Evolutionary conservation across 2,888 invertebrate genomes (phyloP), one percentile per base, ranked within the genome.

Genomic region (Trissoscelio sp.): DNA sequence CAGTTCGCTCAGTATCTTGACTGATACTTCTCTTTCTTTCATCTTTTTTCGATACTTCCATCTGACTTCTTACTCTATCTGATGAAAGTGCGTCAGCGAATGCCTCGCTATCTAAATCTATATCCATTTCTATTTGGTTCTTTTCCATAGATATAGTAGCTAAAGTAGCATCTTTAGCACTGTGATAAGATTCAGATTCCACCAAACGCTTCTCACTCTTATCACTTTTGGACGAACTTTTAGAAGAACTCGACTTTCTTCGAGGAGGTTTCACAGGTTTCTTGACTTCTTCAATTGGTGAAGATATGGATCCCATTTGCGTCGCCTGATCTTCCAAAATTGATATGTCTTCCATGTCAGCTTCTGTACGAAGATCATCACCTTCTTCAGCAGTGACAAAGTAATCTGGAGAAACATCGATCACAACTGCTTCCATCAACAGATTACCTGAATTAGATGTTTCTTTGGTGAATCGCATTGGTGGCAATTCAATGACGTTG

Each of bases 341-440:
- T 0, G 97, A 97, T 78, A 96, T 95, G 86, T 97, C 97, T 89
- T 97, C 97, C 81, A 97, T 92, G 84, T 96, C 97, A 0, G 96
- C 96, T 92, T 97, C 97, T 0, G 97, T 97, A 66, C 96, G 93
- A 79, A 96, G 92, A 89, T 97, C 97, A 87, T 97, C 96, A 88
- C 96, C 97, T 88, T 96, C 96, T 84, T 95, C 95, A 2, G 95
- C 95, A n/a, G 95, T 93, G 0, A 94, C 93, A 87, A 97, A 97
- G 86, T 96, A 96, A 84, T 97, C 96, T 0, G 96, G 96, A 0
- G 96, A 95, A 0, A 97, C 96, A 83, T 97, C 97, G 64, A 97
- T 97, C 11, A 97, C 95, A 22, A 97, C 96, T 0, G 97, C 97
- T 92, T 97, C 97, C 96, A 97, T 97, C 0, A 97, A 90, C 0